Percentiles rank a stretch among this genome's conserved stretches.
Evolutionary conservation across 2,113 vertebrate species (phyloP).

Genomic region (Erythrocercus mccallii): DNA sequence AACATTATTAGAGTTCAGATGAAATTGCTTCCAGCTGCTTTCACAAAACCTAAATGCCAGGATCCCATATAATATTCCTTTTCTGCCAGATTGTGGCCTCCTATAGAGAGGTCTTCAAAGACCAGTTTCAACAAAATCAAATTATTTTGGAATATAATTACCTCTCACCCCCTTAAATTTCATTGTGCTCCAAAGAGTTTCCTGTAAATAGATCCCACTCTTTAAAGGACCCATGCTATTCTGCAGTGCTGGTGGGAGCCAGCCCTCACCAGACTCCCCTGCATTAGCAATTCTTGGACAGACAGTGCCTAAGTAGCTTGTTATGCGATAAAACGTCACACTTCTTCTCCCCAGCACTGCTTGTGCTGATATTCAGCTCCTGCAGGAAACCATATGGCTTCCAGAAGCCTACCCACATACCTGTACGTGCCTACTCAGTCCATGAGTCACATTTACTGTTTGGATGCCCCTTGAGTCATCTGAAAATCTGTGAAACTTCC

Average conservation of each 20-base stretch:
- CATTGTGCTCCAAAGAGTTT: background rate
- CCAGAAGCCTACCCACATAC: slow-evolving; percentile 44
- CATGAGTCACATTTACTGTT: slow-evolving; percentile 67
- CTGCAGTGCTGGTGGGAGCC: background rate
- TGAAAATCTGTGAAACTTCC: slow-evolving; percentile 46
- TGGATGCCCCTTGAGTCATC: slow-evolving; percentile 61
- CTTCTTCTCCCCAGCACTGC: background rate
- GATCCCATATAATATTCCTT: background rate
- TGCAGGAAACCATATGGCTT: slow-evolving; percentile 49
- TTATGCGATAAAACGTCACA: background rate
- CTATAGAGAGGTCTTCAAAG: slow-evolving; percentile 3
- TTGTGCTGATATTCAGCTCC: slow-evolving; percentile 26
- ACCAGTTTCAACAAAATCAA: background rate
- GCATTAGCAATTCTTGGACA: background rate
- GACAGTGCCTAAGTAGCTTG: background rate
- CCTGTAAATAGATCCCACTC: background rate
- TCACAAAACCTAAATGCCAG: background rate
- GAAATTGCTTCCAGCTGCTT: slow-evolving; percentile 43
- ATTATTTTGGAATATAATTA: slow-evolving; percentile 10
- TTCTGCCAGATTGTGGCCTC: background rate
- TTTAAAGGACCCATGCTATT: background rate
- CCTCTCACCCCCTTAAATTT: slow-evolving; percentile 4
- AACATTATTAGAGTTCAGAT: background rate
- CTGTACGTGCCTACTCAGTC: background rate
- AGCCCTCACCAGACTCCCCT: background rate